Conservation (phyloP, 2,888 invertebrate species). For the Abrostola triplasia region DNA sequence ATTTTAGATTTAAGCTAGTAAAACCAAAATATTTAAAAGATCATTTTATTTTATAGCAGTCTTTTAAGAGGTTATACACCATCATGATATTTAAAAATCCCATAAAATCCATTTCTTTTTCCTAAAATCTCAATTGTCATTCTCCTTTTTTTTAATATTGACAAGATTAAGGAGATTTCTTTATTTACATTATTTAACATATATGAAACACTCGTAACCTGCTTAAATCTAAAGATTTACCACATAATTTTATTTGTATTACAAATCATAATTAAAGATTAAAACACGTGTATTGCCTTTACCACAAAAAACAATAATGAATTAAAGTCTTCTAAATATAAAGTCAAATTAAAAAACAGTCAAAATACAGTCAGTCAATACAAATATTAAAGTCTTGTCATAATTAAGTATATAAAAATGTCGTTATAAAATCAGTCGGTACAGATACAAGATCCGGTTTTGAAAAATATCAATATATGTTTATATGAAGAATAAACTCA, state of each 20-base stretch:
- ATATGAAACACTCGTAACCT: neutral
- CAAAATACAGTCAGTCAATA: neutral
- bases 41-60: slow-evolving; percentile 22
- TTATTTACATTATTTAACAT: slow-evolving; percentile 2
- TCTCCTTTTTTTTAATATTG: no score
- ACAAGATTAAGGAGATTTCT: neutral
- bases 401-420: neutral
- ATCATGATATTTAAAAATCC: neutral
- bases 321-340: neutral
- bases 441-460: neutral
- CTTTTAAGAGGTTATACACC: neutral
- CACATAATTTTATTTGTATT: neutral
- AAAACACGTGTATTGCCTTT: neutral
- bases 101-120: neutral
- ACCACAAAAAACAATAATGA: neutral
- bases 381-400: neutral
- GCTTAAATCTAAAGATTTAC: neutral
- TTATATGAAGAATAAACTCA: no score
- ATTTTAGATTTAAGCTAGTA: no score
- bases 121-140: neutral
- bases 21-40: no score
- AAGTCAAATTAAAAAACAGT: neutral
- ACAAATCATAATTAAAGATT: neutral
- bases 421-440: neutral
- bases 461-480: neutral